Percentiles rank a stretch among this genome's conserved stretches.
phyloP scores from a whole-genome alignment of 2,888 invertebrate species.

The Ophion ventricosus region DNA sequence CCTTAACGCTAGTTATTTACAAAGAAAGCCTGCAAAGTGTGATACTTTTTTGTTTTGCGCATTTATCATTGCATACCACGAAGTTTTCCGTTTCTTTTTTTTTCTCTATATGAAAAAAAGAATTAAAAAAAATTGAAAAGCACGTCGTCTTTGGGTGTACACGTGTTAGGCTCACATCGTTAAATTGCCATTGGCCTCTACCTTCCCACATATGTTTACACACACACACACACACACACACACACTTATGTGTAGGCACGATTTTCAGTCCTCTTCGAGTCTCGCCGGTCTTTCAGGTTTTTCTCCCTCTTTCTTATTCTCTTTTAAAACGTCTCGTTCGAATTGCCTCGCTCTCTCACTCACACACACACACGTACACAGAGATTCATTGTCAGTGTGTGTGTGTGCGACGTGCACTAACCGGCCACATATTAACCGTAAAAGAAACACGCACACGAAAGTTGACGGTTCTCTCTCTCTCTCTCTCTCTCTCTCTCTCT shows the following conservation, averaged over 20 bases:
- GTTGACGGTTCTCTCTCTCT: conserved; percentile 23
- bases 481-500: conserved; percentile 20
- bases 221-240: no score
- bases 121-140: neutral
- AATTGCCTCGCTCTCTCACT: conserved; percentile 13
- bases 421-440: no score
- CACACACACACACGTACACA: no score
- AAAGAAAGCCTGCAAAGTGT: no score
- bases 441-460: no score
- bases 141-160: conserved; percentile 35
- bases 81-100: no score
- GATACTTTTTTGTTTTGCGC: no score
- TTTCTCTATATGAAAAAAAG: no score
- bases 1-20: no score
- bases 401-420: no score
- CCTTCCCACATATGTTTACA: neutral
- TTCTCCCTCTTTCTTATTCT: conserved; percentile 55
- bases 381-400: no score
- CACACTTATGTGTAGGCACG: neutral
- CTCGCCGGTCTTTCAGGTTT: conserved; percentile 67
- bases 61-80: no score
- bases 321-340: conserved; percentile 10
- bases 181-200: conserved; percentile 54
- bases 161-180: conserved; percentile 25
- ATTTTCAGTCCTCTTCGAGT: conserved; percentile 48